phyloP scores from a whole-genome alignment of 2,888 invertebrate species.

The Pammene aurita region DNA sequence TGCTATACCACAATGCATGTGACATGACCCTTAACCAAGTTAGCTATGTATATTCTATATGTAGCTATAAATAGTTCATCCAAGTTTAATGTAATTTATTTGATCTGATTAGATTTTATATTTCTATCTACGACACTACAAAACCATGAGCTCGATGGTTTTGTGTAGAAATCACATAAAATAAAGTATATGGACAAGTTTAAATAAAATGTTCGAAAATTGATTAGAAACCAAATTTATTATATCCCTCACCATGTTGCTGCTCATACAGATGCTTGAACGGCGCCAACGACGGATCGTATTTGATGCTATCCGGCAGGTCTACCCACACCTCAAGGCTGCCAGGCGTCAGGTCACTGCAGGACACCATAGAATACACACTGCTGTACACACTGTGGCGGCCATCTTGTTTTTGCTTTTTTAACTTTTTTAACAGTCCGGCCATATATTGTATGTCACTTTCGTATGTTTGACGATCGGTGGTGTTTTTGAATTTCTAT shows the following conservation, averaged over 20 bases:
- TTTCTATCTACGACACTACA: too few relatives aligned
- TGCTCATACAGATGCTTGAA: constrained; percentile 84
- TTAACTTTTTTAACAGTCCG: constrained; percentile 44
- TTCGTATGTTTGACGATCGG: background rate
- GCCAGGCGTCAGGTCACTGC: constrained; percentile 84
- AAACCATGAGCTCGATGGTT: too few relatives aligned
- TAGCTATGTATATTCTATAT: too few relatives aligned
- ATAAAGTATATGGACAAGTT: too few relatives aligned
- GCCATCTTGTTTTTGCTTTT: constrained; percentile 56
- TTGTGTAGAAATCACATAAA: too few relatives aligned
- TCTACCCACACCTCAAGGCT: constrained; percentile 86
- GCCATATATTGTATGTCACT: constrained; percentile 41
- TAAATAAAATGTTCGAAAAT: too few relatives aligned
- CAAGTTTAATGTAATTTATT: too few relatives aligned
- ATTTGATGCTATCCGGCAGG: constrained; percentile 85
- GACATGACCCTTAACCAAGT: too few relatives aligned
- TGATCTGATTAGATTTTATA: too few relatives aligned
- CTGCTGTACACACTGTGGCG: constrained; percentile 52
- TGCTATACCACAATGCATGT: too few relatives aligned
- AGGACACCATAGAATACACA: constrained; percentile 76
- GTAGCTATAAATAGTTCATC: too few relatives aligned
- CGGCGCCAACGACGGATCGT: constrained; percentile 85
- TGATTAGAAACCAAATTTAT: too few relatives aligned
- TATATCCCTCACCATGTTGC: constrained; percentile 66
- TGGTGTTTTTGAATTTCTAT: background rate